Conservation (phyloP, 2,113 vertebrate species). For the Microcebus ravelobensis region DNA sequence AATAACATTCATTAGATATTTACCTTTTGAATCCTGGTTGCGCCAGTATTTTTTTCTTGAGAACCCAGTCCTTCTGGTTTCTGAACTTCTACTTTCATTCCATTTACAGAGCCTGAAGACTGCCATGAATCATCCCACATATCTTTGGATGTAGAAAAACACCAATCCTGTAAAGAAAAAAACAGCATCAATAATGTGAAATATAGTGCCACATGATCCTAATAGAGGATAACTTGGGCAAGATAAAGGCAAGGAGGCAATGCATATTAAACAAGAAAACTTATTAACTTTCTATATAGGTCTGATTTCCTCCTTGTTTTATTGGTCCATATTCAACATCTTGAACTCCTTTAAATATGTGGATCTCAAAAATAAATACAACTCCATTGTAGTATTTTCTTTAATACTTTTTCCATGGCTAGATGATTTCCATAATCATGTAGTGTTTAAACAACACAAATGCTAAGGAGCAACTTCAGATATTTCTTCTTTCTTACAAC, state of each 20-base stretch:
- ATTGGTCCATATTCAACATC: neutral
- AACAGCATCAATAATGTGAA: neutral
- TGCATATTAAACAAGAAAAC: neutral
- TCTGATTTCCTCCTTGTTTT: neutral
- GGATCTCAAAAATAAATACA: neutral
- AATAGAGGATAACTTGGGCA: neutral
- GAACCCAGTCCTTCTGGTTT: constrained; percentile 4
- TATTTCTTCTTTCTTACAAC: neutral
- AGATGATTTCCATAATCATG: constrained; percentile 26
- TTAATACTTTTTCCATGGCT: neutral
- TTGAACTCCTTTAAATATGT: neutral
- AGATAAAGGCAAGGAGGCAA: neutral
- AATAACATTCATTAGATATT: neutral
- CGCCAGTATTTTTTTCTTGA: constrained; percentile 37
- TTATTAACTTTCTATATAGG: neutral
- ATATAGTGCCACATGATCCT: neutral
- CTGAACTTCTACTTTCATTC: constrained; percentile 17
- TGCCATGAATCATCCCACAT: constrained; percentile 56
- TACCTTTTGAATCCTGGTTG: constrained; percentile 60
- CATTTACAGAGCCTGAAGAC: constrained; percentile 43
- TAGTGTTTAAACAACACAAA: constrained; percentile 32
- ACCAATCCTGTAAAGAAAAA: constrained; percentile 49
- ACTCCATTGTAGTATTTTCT: neutral
- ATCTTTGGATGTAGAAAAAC: constrained; percentile 59
- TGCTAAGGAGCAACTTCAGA: neutral